Conservation (phyloP, 2,888 invertebrate species). For the Morpho helenor region DNA sequence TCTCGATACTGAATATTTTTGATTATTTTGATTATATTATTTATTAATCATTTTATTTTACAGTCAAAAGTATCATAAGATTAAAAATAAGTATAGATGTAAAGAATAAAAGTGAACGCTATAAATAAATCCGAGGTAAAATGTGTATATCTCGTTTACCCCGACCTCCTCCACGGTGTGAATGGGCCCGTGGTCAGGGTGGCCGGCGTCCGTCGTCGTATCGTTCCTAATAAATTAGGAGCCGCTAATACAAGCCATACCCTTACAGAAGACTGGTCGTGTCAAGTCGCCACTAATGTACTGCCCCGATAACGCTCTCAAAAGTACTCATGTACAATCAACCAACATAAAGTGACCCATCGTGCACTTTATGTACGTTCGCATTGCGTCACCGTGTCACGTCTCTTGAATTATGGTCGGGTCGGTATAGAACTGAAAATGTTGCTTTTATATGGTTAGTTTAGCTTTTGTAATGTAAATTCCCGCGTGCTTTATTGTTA, state of each 20-base stretch:
- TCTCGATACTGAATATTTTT: too few relatives aligned
- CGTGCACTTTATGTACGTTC: slow-evolving; percentile 21
- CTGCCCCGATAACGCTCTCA: slow-evolving; percentile 71
- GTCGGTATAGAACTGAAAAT: slow-evolving; percentile 52
- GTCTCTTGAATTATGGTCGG: slow-evolving; percentile 28
- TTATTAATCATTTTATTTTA: too few relatives aligned
- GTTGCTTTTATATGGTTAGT: slow-evolving; percentile 65
- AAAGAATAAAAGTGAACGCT: too few relatives aligned
- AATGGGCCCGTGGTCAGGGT: slow-evolving; percentile 72
- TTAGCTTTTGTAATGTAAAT: slow-evolving; percentile 62
- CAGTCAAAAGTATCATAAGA: too few relatives aligned
- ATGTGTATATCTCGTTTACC: slow-evolving; percentile 27
- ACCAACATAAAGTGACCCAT: slow-evolving; percentile 41
- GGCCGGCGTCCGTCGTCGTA: slow-evolving; percentile 76
- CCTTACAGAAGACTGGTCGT: slow-evolving; percentile 75
- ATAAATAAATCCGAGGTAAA: neutral
- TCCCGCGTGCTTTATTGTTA: slow-evolving; percentile 63
- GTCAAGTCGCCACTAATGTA: slow-evolving; percentile 75
- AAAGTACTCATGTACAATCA: slow-evolving; percentile 58
- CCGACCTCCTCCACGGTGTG: slow-evolving; percentile 53
- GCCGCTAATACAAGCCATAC: slow-evolving; percentile 73
- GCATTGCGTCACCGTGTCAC: slow-evolving; percentile 25
- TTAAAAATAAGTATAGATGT: too few relatives aligned
- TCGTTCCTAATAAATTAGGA: slow-evolving; percentile 77
- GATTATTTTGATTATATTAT: too few relatives aligned